These are phyloP conservation scores for Lindbergichthys nudifrons DNA, from an alignment of 2,797 vertebrate species.

Conservation along the genomic window DNA sequence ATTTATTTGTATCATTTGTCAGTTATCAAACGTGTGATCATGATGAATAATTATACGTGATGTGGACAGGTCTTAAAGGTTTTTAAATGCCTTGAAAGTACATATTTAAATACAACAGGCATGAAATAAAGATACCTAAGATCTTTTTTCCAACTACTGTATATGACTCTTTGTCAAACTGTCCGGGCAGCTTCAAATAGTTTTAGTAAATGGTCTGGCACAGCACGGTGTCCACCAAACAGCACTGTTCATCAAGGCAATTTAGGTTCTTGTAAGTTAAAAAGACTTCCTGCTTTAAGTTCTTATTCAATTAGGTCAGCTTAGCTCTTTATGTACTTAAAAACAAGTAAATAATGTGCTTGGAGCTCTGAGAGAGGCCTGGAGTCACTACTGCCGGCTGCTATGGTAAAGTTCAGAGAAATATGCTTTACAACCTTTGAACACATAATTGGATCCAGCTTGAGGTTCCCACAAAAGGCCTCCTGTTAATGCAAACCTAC, in stretches of 20 bases:
- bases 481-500: conserved; percentile 54
- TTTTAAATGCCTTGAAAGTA: background rate
- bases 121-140: background rate
- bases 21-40: background rate
- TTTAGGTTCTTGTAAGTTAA: background rate
- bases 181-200: background rate
- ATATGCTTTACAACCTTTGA: conserved; percentile 61
- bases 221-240: background rate
- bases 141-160: background rate
- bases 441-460: conserved; percentile 75
- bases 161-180: background rate
- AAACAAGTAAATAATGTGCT: conserved; percentile 48
- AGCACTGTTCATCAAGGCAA: background rate
- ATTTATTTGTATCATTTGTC: background rate
- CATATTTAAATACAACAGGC: background rate
- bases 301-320: conserved; percentile 1
- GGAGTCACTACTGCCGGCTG: conserved; percentile 33
- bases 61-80: background rate
- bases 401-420: conserved; percentile 58
- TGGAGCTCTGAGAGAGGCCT: conserved; percentile 25
- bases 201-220: background rate
- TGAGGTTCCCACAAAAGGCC: conserved; percentile 58
- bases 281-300: background rate
- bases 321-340: conserved; percentile 22
- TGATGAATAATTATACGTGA: background rate